Conservation (phyloP, 2,113 vertebrate genomes). For the Octodon degus region DNA sequence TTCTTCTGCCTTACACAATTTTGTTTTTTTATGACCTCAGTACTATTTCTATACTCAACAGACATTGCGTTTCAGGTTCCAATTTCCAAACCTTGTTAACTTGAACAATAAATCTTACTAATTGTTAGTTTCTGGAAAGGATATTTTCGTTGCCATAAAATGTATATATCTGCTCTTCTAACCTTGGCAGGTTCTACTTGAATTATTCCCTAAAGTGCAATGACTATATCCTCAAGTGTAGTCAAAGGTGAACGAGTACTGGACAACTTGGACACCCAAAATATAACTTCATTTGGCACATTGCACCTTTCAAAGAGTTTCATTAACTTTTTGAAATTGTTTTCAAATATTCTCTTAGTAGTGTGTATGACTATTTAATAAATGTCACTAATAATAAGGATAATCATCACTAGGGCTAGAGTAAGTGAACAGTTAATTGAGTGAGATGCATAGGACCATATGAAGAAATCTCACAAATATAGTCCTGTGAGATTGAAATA, state of each 20-base stretch:
- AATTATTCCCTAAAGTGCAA: not conserved
- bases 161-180: constrained; percentile 8
- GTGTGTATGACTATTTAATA: not conserved
- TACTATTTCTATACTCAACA: constrained; percentile 12
- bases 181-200: constrained; percentile 22
- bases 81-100: constrained; percentile 61
- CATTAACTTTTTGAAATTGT: not conserved
- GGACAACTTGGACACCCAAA: not conserved
- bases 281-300: not conserved
- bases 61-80: constrained; percentile 63
- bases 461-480: not conserved
- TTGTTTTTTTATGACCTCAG: not conserved
- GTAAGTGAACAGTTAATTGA: not conserved
- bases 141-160: constrained; percentile 42
- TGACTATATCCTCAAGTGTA: not conserved
- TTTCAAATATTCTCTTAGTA: constrained; percentile 4
- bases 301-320: not conserved
- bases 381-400: not conserved
- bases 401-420: not conserved
- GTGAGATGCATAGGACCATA: not conserved
- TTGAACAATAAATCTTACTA: constrained; percentile 69
- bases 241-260: not conserved
- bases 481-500: not conserved
- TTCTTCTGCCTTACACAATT: not conserved
- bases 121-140: constrained; percentile 48